Base-by-base conservation (phyloP, 2,797 vertebrate species). In the Odontamblyopus lacepedii region DNA sequence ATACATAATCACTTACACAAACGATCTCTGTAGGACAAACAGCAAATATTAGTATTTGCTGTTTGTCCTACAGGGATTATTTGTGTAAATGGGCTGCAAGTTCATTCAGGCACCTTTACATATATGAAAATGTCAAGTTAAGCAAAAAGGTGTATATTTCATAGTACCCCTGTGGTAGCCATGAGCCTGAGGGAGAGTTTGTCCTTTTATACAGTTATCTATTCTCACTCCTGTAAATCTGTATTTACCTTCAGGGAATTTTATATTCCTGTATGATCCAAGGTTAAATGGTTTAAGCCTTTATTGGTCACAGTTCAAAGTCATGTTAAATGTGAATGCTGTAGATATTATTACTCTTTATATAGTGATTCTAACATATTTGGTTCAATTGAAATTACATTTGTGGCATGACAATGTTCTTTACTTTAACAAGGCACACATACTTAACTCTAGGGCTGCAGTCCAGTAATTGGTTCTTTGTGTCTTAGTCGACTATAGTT, bases 21-120 rank as follows among this genome's bases (percentile, higher is more conserved):
- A 76, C 72, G 75, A 77, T 79, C 41, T 56, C 50, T 44, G 67
- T 67, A 79, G 77, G 80, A 79, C 80, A 75, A 85, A 62, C 32
- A 9, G 53, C 26, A 19, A 16, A 66, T 66, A 66, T 66, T 67
- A 44, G 23, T 23, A 23, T 23, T 23, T 23, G 23, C 23, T 23
- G 23, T 23, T 23, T 23, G 23, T 23, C 23, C 23, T 23, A 23
- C 23, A 23, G 23, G 23, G 23, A 23, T 23, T 23, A 23, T 23
- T 23, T 23, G 23, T 23, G 23, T 23, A 66, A 71, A 70, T 23
- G 32, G 76, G 69, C 80, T 41, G 77, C 51, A n/a, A 18, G 65
- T 30, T 51, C 15, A 66, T 29, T 51, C 15, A 18, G 23, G 23
- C 41, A 29, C 44, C 30, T 30, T 50, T 29, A 65, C 35, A 32